Evolutionary conservation across 2,888 invertebrate genomes (phyloP).

Genomic region (Lochmaea crataegi): DNA sequence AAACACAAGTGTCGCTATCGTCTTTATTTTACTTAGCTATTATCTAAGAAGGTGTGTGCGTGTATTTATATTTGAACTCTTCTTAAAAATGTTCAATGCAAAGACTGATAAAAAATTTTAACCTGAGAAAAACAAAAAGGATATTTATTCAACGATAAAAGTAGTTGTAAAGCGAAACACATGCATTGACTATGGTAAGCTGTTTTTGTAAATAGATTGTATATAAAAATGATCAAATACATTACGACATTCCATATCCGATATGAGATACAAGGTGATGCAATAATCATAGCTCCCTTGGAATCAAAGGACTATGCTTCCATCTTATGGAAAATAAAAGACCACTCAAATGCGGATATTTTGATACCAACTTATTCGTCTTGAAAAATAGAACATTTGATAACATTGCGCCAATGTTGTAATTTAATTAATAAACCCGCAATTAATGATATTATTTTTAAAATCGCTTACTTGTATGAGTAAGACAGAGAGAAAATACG

Average conservation of each 20-base stretch:
- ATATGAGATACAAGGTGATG: not conserved
- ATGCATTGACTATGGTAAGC: constrained; percentile 23
- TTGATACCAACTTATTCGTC: no score
- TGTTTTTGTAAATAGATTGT: not conserved
- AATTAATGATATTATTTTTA: no score
- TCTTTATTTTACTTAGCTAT: constrained; percentile 31
- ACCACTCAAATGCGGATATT: no score
- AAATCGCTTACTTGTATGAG: no score
- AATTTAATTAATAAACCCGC: no score
- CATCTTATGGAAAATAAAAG: no score
- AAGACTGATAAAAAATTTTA: constrained; percentile 31
- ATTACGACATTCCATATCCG: not conserved
- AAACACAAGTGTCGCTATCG: constrained; percentile 24
- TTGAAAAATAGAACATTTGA: no score
- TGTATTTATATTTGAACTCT: constrained; percentile 11
- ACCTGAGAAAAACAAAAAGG: constrained; percentile 36
- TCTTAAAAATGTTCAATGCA: constrained; percentile 34
- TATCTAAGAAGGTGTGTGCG: constrained; percentile 33
- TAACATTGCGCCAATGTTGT: no score
- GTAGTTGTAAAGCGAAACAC: constrained; percentile 30
- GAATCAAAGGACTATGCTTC: no score
- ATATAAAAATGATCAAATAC: not conserved
- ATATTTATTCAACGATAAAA: constrained; percentile 38
- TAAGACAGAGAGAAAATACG: no score
- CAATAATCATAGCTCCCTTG: not conserved